Evolutionary conservation across 2,888 invertebrate genomes (phyloP).

Genomic region (Thyatira batis): DNA sequence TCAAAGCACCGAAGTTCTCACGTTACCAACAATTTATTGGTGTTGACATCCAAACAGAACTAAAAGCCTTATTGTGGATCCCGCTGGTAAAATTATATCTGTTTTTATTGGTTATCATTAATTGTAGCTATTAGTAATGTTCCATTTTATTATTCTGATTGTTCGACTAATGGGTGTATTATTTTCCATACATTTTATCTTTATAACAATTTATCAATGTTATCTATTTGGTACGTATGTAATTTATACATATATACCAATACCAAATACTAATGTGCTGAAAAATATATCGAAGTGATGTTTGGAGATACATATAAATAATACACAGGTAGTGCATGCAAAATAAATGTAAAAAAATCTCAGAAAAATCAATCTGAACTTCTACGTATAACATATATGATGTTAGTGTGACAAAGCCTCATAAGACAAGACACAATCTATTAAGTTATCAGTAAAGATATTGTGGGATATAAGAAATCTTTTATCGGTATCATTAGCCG

Average conservation of each 20-base stretch:
- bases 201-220: too few species aligned
- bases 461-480: constrained; percentile 38
- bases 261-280: too few species aligned
- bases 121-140: neutral
- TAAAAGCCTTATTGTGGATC: constrained; percentile 35
- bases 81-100: constrained; percentile 32
- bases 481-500: constrained; percentile 54
- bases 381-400: neutral
- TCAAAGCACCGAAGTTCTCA: constrained; percentile 29
- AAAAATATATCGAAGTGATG: too few species aligned
- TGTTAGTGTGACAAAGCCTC: constrained; percentile 4
- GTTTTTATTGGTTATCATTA: constrained; percentile 16
- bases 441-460: constrained; percentile 28
- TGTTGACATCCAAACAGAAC: constrained; percentile 35
- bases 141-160: neutral
- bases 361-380: too few species aligned
- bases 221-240: too few species aligned
- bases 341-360: too few species aligned
- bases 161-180: constrained; percentile 1
- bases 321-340: too few species aligned
- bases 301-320: too few species aligned
- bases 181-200: neutral
- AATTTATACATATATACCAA: too few species aligned
- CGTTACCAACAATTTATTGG: constrained; percentile 41
- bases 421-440: constrained; percentile 28